These are phyloP conservation scores for Lophius piscatorius DNA, from an alignment of 2,113 vertebrate species.

Conservation along the genomic window DNA sequence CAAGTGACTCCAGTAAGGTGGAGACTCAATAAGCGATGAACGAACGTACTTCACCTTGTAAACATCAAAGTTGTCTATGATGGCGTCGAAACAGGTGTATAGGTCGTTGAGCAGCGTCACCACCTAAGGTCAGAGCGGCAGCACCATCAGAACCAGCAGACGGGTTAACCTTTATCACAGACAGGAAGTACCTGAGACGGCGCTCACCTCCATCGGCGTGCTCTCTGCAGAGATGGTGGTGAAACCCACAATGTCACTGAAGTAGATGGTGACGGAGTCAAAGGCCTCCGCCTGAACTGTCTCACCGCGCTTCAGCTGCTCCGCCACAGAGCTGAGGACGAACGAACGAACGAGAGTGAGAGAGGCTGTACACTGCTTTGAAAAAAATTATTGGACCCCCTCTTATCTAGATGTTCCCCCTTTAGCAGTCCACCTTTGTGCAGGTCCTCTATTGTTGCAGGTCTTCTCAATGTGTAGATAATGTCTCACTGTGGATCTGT, in stretches of 20 bases:
- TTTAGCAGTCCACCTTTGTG: too few species aligned
- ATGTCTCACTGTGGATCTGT: too few species aligned
- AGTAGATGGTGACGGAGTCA: slow-evolving; percentile 95
- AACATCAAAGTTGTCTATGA: slow-evolving; percentile 97
- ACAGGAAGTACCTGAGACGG: too few species aligned
- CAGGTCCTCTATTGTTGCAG: too few species aligned
- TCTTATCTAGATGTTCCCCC: too few species aligned
- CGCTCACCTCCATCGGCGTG: slow-evolving; percentile 90
- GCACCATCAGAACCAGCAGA: neutral
- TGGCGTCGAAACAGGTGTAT: slow-evolving; percentile 96
- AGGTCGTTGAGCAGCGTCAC: slow-evolving; percentile 94
- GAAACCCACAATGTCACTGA: slow-evolving; percentile 97
- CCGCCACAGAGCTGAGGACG: slow-evolving; percentile 87
- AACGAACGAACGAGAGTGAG: neutral
- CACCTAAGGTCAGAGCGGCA: slow-evolving; percentile 76
- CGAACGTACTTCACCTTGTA: slow-evolving; percentile 89
- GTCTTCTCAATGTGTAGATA: too few species aligned
- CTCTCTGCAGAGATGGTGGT: slow-evolving; percentile 90
- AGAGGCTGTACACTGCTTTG: neutral
- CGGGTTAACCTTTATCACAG: too few species aligned
- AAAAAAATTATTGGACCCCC: too few species aligned
- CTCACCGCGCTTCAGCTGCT: slow-evolving; percentile 93
- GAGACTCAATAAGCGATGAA: too few species aligned
- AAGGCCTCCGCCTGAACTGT: slow-evolving; percentile 93
- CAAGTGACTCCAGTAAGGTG: too few species aligned